Base-by-base conservation (phyloP, 2,888 invertebrate species). In the Pseudococcus jackbeardsleyi region DNA sequence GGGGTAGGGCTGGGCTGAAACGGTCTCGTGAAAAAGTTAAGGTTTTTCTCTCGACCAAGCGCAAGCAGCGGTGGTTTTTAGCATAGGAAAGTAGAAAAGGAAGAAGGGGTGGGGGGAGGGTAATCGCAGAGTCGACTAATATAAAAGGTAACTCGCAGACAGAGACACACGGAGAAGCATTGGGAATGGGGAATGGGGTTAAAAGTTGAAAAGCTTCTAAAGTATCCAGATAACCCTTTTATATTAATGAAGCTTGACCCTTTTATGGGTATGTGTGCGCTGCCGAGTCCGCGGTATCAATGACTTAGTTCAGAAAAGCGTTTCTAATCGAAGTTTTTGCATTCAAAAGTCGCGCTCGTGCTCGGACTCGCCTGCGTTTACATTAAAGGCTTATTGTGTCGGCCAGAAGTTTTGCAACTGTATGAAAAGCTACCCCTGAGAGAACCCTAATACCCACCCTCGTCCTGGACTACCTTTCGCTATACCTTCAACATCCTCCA, bases 141-240 rank as follows among this genome's bases (percentile, higher is more conserved):
- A 68, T 68, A 68, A 68, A 68, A 68, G 68, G 68, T 68, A 68
- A 54, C 54, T n/a, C 7, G 54, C 54, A n/a, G 6, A 54, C 54
- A 42, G 42, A 42, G 42, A 54, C 54, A 17, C n/a, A 54, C 19
- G 48, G 46, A 68, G 22, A 50, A 87, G 26, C 48, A 19, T 7
- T 59, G 48, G 5, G 19, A 33, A 64, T 48, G 86, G 64, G 46
- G 48, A 77, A 50, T 72, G 82, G 88, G 72, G 88, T 82, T 88
- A 82, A 88, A 88, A 88, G 88, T 88, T 88, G 88, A 88, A 88
- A 88, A 88, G 88, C 88, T 88, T 88, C 88, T 88, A 88, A 88
- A 88, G 88, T 88, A 88, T 88, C 88, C 88, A 88, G 88, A 88
- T 88, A 88, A 88, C 88, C 88, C 88, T 88, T 88, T 88, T 88